A percentile compares a stretch with the other conserved stretches of the same genome.
These are phyloP conservation scores for Empidonax traillii DNA, from an alignment of 2,113 vertebrate genomes.

Conservation along the genomic window DNA sequence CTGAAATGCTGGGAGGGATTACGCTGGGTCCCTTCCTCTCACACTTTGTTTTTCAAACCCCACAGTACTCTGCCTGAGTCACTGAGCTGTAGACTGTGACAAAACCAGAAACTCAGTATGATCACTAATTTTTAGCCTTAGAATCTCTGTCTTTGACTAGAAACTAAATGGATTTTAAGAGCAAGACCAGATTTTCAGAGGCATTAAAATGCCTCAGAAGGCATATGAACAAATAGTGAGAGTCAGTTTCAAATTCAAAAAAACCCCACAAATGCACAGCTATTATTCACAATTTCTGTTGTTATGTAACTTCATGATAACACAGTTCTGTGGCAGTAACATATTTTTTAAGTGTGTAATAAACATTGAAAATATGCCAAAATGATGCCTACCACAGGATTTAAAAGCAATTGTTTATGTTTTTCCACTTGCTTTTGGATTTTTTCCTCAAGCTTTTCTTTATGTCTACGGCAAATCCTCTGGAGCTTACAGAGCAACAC, in stretches of 20 bases:
- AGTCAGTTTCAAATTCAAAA: neutral
- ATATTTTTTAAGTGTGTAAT: conserved; percentile 33
- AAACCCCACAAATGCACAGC: neutral
- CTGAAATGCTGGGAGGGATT: neutral
- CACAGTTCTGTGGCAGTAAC: conserved; percentile 6
- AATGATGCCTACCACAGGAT: conserved; percentile 19
- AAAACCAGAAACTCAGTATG: neutral
- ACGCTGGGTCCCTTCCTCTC: neutral
- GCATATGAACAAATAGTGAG: neutral
- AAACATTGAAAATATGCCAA: conserved; percentile 51
- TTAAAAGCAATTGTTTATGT: conserved; percentile 36
- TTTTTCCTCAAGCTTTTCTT: conserved; percentile 14
- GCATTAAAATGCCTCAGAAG: neutral
- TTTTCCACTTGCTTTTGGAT: neutral
- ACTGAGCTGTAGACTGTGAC: neutral
- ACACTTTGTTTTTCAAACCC: neutral
- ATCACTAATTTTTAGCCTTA: neutral
- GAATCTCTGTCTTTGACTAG: neutral
- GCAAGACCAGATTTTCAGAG: neutral
- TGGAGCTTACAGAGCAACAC: neutral
- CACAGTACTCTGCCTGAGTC: neutral
- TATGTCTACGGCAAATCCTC: neutral
- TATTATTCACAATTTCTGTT: conserved; percentile 40
- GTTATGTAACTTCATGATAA: conserved; percentile 5
- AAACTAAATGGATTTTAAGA: neutral